These are phyloP conservation scores for Spea hammondii DNA, from an alignment of 2,797 vertebrate genomes.

Conservation along the genomic window DNA sequence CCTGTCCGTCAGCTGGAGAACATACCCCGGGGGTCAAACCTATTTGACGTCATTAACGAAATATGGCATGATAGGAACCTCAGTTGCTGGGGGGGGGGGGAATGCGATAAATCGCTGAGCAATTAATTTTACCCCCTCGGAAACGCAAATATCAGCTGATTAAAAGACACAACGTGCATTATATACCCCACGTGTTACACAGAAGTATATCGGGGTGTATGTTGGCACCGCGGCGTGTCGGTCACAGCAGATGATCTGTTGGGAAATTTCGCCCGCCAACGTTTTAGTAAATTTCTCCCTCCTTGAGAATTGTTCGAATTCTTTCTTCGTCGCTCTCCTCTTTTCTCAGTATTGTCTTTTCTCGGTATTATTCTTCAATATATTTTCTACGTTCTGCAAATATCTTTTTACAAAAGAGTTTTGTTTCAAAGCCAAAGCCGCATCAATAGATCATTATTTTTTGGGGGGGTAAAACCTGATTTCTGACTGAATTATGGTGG, in stretches of 20 bases:
- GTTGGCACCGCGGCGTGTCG: too few relatives aligned
- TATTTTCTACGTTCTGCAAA: neutral
- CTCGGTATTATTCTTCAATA: neutral
- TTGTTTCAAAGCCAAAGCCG: neutral
- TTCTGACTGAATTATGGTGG: neutral
- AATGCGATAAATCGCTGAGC: slow-evolving; percentile 36
- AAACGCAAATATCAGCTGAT: too few relatives aligned
- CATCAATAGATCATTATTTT: neutral
- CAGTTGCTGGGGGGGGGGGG: neutral
- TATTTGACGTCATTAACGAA: slow-evolving; percentile 29
- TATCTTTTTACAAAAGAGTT: neutral
- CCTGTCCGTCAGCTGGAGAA: slow-evolving; percentile 34
- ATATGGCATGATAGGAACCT: slow-evolving; percentile 42
- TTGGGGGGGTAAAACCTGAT: neutral
- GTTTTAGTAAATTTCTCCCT: too few relatives aligned
- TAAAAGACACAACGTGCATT: too few relatives aligned
- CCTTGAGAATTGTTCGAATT: too few relatives aligned
- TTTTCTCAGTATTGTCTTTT: neutral
- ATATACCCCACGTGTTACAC: too few relatives aligned
- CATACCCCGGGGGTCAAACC: slow-evolving; percentile 14
- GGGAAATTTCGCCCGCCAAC: too few relatives aligned
- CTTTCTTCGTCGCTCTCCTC: too few relatives aligned
- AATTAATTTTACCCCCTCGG: slow-evolving; percentile 8
- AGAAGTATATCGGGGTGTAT: too few relatives aligned
- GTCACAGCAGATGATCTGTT: too few relatives aligned